Evolutionary conservation across 2,797 vertebrate genomes (phyloP).

Genomic region (Octomys mimax): DNA sequence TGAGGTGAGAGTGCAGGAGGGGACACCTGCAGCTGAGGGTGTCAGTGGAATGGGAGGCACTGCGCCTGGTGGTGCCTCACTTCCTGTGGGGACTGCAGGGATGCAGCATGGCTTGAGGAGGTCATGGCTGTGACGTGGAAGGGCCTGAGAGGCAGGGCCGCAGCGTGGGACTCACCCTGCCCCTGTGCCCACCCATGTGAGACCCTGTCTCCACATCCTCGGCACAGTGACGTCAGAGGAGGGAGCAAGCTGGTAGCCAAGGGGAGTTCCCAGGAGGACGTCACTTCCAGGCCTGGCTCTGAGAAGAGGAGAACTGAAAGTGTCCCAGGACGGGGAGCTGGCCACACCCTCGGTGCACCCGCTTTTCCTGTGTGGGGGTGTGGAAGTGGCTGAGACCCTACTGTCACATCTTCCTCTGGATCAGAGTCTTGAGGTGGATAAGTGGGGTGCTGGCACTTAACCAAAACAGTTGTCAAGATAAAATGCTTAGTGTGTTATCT

Average conservation of each 20-base stretch:
- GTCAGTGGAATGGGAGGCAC: accelerated
- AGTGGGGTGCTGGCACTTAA: too few relatives aligned
- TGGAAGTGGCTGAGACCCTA: not conserved
- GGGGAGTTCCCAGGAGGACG: not conserved
- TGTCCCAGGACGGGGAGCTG: accelerated
- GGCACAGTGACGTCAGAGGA: not conserved
- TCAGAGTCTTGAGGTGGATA: not conserved
- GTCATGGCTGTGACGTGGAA: not conserved
- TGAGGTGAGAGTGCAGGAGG: not conserved
- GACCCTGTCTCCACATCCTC: not conserved
- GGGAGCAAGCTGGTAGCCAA: too few relatives aligned
- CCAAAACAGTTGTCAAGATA: not conserved
- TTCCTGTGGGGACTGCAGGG: not conserved
- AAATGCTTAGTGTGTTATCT: not conserved
- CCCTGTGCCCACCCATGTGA: accelerated
- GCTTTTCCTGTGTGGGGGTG: accelerated
- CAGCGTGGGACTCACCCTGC: not conserved
- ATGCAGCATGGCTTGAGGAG: not conserved
- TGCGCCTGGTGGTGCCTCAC: not conserved
- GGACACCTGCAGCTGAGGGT: not conserved
- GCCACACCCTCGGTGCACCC: not conserved
- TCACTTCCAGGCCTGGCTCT: not conserved
- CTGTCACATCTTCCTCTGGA: not conserved
- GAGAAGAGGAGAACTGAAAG: constrained; percentile 30
- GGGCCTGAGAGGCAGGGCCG: not conserved